Conservation (phyloP, 2,113 vertebrate genomes). For the Octodon degus region DNA sequence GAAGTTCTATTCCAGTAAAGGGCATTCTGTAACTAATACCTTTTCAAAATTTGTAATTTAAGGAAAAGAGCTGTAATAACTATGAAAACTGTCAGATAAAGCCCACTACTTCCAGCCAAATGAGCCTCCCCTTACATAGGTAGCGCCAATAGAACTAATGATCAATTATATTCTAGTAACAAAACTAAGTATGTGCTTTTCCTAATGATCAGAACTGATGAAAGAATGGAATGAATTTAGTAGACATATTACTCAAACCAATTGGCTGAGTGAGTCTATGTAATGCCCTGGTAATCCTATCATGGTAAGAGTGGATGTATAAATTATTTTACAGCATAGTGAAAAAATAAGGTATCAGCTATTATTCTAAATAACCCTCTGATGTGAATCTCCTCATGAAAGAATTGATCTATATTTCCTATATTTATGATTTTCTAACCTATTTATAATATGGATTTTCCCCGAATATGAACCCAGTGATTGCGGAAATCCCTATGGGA, state of each 20-base stretch:
- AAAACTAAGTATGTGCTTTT: conserved; percentile 33
- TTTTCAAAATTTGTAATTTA: conserved; percentile 57
- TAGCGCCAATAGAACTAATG: conserved; percentile 16
- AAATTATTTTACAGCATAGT: background rate
- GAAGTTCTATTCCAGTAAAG: conserved; percentile 37
- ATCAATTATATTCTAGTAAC: conserved; percentile 51
- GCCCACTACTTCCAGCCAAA: conserved; percentile 47
- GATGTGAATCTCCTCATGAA: background rate
- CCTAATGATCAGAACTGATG: conserved; percentile 7
- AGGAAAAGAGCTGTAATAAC: conserved; percentile 35
- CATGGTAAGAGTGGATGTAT: background rate
- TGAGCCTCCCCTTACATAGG: background rate
- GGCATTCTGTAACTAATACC: background rate
- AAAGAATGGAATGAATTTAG: conserved; percentile 45
- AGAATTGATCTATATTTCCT: background rate
- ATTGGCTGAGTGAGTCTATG: conserved; percentile 37
- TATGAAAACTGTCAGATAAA: conserved; percentile 41
- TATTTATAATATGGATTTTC: background rate
- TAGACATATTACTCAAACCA: conserved; percentile 48
- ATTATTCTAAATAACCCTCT: background rate
- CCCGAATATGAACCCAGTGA: background rate
- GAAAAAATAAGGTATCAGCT: background rate
- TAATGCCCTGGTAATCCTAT: conserved; percentile 14
- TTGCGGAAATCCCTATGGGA: background rate
- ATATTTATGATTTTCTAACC: background rate